These are phyloP conservation scores for Strigamia maritima DNA, from an alignment of 2,888 invertebrate genomes.

Conservation along the genomic window DNA sequence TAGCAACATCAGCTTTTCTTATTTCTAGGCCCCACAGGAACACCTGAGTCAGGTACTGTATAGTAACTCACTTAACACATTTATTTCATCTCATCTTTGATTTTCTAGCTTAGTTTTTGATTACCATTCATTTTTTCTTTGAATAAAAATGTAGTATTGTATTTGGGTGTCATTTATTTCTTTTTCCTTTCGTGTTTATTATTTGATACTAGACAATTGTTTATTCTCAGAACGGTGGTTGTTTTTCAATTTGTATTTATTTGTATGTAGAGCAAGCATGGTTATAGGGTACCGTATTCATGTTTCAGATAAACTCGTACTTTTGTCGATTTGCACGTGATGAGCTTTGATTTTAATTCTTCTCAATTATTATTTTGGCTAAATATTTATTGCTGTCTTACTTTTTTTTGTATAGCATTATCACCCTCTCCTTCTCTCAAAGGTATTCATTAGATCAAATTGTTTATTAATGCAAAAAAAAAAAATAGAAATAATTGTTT, in stretches of 20 bases:
- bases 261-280: not conserved
- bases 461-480: not conserved
- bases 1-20: conserved; percentile 37
- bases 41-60: conserved; percentile 37
- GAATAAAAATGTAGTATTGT: not conserved
- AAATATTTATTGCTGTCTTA: not conserved
- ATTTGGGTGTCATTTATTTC: not conserved
- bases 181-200: not conserved
- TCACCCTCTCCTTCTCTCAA: conserved; percentile 38
- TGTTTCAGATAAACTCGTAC: not conserved
- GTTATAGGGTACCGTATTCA: not conserved
- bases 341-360: not conserved
- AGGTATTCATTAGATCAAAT: conserved; percentile 17
- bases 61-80: conserved; percentile 20
- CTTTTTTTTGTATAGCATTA: conserved; percentile 34
- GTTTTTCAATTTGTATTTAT: not conserved
- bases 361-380: not conserved
- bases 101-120: not conserved
- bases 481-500: not conserved
- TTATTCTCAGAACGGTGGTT: not conserved
- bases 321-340: not conserved
- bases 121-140: not conserved
- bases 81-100: conserved; percentile 22
- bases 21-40: conserved; percentile 38
- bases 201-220: too few relatives aligned